Base-by-base conservation (phyloP, 2,797 vertebrate genomes). In the Calcarius lapponicus region DNA sequence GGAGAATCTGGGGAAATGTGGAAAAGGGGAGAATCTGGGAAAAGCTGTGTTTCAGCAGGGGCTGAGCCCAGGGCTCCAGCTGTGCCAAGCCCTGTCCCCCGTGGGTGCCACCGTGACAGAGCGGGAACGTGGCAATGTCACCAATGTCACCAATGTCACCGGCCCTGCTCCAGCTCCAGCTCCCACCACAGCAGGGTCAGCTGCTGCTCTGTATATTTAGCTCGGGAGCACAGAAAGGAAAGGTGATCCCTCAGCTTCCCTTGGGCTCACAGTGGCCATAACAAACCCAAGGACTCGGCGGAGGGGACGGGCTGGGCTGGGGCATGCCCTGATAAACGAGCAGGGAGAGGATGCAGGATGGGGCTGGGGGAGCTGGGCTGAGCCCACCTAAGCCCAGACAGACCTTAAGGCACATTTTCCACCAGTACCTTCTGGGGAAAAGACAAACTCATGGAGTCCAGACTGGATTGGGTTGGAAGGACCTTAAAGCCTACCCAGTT, bases 131-230 rank as follows among this genome's bases (percentile, higher is more conserved):
- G 20, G 90, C 97, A 96, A 92, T 64, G 94, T 93, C 96, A 90
- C 38, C 19, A 8, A 20, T 32, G 53, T 20, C 53, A 32, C 51
- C 19, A 17, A 29, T 53, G 51, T 53, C 76, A 40, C 38, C 34
- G 17, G 80, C 81, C 66, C 65, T 4, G 6, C 83, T 83, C 57
- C 79, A n/a, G 80, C 67, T 6, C 29, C 51, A 56, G 53, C 31
- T 11, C 80, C 58, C 79, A 17, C 51, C 62, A 89, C 76, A 67
- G 62, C 51, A 8, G 13, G 42, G 80, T 60, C 98, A 98, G 97
- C 97, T 98, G 97, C 97, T 70, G 92, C 88, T 71, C 71, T 47
- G 91, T 98, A 98, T 95, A 97, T 97, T 98, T 97, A 98, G 97
- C 54, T 57, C 14, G 4, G 54, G 32, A 91, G 89, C 76, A 67